These are phyloP conservation scores for Condylura cristata DNA, from an alignment of 2,113 vertebrate genomes.

Conservation along the genomic window DNA sequence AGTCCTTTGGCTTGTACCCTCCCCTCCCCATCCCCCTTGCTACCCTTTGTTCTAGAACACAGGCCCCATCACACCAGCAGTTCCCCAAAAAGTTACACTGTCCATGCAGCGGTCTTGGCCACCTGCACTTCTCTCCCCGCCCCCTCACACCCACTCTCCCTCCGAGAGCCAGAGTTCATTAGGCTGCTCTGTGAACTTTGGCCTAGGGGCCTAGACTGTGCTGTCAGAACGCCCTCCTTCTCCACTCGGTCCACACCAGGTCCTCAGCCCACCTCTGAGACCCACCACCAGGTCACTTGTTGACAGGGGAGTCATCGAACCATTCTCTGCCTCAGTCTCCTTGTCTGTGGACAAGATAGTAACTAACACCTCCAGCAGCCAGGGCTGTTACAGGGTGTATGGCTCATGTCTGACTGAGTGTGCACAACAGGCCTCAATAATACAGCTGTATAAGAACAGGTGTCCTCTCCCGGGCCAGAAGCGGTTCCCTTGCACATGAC, in stretches of 20 bases:
- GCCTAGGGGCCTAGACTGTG: background rate
- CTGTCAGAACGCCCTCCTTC: background rate
- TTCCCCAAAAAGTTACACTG: background rate
- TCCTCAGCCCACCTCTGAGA: background rate
- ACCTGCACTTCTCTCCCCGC: background rate
- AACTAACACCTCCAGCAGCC: background rate
- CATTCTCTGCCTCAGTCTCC: background rate
- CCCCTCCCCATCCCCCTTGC: background rate
- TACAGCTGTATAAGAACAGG: background rate
- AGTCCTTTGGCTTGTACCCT: background rate
- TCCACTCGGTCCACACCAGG: background rate
- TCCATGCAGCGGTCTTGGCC: background rate
- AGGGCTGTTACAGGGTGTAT: background rate
- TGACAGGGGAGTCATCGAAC: background rate
- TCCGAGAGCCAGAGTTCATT: fast-evolving
- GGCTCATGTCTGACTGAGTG: background rate
- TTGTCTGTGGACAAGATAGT: background rate
- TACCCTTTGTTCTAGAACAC: background rate
- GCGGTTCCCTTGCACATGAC: background rate
- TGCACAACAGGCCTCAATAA: background rate
- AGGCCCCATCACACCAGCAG: background rate
- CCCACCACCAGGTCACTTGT: background rate
- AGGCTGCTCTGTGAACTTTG: background rate
- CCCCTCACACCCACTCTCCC: background rate
- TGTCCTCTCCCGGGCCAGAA: background rate